Conservation (phyloP, 2,113 vertebrate genomes). For the Geococcyx californianus region DNA sequence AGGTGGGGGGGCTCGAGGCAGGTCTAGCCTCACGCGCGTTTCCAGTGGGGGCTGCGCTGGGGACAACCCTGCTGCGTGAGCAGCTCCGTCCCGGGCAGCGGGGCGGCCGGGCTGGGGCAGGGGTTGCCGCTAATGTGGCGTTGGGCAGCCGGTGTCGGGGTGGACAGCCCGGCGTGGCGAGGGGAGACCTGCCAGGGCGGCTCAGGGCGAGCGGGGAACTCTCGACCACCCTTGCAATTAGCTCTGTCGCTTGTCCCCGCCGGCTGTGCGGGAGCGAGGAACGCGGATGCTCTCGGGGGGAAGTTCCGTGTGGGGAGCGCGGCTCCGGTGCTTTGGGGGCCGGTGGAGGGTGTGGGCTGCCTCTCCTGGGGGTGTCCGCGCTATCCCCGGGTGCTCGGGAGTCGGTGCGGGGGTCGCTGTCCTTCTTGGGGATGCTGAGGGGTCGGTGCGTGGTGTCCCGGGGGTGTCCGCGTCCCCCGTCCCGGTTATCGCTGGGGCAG, state of each 20-base stretch:
- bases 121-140: too few relatives aligned
- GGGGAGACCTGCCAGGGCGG: too few relatives aligned
- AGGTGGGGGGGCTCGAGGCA: neutral
- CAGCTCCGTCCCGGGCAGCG: neutral
- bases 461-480: neutral
- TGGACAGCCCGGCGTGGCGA: neutral
- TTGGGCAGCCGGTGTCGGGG: neutral
- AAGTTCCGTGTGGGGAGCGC: too few relatives aligned
- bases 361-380: too few relatives aligned
- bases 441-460: too few relatives aligned
- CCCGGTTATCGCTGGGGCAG: neutral
- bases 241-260: neutral
- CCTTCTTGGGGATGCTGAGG: neutral
- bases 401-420: neutral
- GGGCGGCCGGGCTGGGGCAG: neutral
- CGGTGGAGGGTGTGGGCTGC: too few relatives aligned
- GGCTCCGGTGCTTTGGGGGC: too few relatives aligned
- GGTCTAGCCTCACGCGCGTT: neutral
- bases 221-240: neutral
- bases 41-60: neutral
- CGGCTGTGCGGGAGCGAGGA: neutral
- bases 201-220: neutral
- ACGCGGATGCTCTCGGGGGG: too few relatives aligned
- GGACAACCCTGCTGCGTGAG: neutral
- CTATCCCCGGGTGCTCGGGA: neutral